Evolutionary conservation across 2,113 vertebrate species (phyloP), one percentile per base, ranked within the genome.

Genomic region (Podarcis cretensis): DNA sequence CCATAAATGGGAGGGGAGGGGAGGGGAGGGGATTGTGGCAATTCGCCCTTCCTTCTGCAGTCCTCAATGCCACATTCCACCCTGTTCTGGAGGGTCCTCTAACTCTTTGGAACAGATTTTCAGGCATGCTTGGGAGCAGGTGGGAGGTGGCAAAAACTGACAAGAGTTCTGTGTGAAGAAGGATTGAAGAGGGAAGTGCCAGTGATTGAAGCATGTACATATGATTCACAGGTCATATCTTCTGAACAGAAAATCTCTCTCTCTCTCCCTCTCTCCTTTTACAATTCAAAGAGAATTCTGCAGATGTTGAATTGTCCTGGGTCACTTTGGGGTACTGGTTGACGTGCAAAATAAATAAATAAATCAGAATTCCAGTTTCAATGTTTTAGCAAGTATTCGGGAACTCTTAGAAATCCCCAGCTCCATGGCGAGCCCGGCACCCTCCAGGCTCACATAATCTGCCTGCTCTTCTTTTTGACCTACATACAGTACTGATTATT

Each of bases 401-500:
- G 25, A 93, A 84, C 32, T 92, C 23, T 1, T 92, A 74, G 43
- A 73, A 63, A 92, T 32, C 25, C 30, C 0, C 25, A 89, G 74
- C 40, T 87, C 89, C 92, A 78, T 20, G 27, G 48, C 6, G 73
- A 92, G 80, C 78, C 71, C 73, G 32, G 90, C 81, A 84, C 74
- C 89, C 91, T 92, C 90, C 87, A 92, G 93, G 91, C 90, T 87
- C 75, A 84, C 75, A 93, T 81, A 68, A 88, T 89, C 37, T 92
- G 89, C 91, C 87, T 71, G 0, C 92, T 85, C 91, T 88, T 83
- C 94, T 96, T 80, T 90, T 92, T 95, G 95, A 96, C 95, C 96
- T 91, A 95, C 90, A 96, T 96, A 94, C 92, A 74, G 30, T 27
- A 93, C 87, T 92, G 93, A 95, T 95, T 94, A 95, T 88, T 89